phyloP scores from a whole-genome alignment of 2,888 invertebrate genomes.

The Aricia artaxerxes region DNA sequence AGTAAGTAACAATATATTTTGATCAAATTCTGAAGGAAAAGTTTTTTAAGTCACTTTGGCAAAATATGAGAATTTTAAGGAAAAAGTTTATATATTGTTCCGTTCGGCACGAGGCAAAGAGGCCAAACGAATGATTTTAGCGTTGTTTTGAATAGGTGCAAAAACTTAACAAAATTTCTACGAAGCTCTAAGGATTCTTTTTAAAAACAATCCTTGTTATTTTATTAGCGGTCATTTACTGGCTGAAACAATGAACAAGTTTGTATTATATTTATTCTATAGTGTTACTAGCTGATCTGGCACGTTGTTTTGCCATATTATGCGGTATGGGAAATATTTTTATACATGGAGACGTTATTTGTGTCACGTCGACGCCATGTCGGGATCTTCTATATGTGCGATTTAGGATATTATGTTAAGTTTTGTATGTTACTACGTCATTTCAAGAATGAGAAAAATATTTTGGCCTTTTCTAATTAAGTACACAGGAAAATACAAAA shows the following conservation, averaged over 20 bases:
- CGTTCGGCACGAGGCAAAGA: neutral
- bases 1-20: too few species aligned
- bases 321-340: too few species aligned
- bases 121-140: neutral
- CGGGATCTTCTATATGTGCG: too few species aligned
- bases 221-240: neutral
- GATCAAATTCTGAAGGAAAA: too few species aligned
- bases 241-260: neutral
- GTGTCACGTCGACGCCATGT: too few species aligned
- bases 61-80: slow-evolving; percentile 10
- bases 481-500: too few species aligned
- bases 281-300: too few species aligned
- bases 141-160: neutral
- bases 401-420: too few species aligned
- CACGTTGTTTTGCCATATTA: neutral
- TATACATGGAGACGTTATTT: too few species aligned
- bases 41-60: neutral
- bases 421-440: too few species aligned
- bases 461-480: too few species aligned
- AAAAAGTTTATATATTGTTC: neutral
- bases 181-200: neutral
- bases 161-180: neutral
- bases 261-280: neutral
- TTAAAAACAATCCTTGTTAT: neutral
- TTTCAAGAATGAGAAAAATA: too few species aligned